phyloP scores from a whole-genome alignment of 2,797 vertebrate species.

The Mormyrops boulengeri region DNA sequence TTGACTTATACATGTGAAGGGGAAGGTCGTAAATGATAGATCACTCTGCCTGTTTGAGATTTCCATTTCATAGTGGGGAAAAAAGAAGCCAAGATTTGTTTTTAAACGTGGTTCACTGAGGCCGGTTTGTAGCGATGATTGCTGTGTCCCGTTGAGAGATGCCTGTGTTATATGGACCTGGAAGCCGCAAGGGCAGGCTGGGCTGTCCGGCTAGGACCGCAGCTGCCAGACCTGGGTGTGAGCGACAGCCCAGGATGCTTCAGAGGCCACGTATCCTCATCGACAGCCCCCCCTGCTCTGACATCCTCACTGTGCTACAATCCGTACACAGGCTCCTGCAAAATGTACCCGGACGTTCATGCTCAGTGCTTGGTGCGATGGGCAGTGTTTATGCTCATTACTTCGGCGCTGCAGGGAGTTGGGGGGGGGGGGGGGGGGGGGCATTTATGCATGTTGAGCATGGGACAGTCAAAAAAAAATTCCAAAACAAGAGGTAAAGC shows the following conservation, averaged over 20 bases:
- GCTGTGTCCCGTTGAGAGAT: neutral
- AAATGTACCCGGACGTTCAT: neutral
- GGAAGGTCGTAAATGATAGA: constrained; percentile 55
- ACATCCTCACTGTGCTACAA: neutral
- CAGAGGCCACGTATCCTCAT: neutral
- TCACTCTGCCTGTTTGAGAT: constrained; percentile 44
- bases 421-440: neutral
- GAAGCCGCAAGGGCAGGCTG: neutral
- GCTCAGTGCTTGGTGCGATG: neutral
- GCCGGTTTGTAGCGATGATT: neutral
- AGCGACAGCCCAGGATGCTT: neutral
- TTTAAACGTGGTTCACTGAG: neutral
- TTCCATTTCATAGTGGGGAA: constrained; percentile 18
- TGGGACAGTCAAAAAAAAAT: neutral
- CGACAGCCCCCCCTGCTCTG: neutral
- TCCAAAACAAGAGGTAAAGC: neutral
- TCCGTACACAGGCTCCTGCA: neutral
- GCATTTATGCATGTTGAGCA: neutral
- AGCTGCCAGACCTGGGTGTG: neutral
- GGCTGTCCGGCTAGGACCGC: neutral
- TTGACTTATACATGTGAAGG: constrained; percentile 48
- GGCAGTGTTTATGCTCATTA: neutral
- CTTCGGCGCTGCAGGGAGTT: neutral
- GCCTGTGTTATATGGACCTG: neutral
- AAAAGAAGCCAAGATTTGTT: neutral